Evolutionary conservation across 30 jellyfish, hydroid and myxozoan species (phyloP).

Genomic region (Catostylus mosaicus): DNA sequence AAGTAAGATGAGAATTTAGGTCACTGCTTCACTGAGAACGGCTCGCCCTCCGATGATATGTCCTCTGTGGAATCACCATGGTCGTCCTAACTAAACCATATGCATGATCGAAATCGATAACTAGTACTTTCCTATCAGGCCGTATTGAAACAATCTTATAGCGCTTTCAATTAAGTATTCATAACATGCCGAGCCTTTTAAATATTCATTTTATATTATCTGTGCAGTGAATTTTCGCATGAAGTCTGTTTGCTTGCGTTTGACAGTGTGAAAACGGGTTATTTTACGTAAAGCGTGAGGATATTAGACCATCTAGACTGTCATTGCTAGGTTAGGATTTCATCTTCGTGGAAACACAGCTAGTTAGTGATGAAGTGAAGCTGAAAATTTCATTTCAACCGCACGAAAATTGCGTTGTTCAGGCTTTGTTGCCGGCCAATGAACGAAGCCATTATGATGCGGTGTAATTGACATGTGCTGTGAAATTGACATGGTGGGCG

Average conservation of each 20-base stretch:
- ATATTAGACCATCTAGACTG: not conserved
- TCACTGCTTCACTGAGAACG: not conserved
- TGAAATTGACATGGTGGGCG: constrained; percentile 84
- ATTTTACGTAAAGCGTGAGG: not conserved
- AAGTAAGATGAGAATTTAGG: not conserved
- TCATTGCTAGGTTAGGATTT: not conserved
- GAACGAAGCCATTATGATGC: constrained; percentile 71
- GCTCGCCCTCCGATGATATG: no score
- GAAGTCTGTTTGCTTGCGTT: not conserved
- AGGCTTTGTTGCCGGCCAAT: constrained; percentile 29
- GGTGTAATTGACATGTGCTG: constrained; percentile 82
- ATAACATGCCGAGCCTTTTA: constrained; percentile 60
- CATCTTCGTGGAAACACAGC: constrained; percentile 4
- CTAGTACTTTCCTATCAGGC: not conserved
- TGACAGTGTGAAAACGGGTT: not conserved
- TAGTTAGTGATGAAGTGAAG: constrained; percentile 3
- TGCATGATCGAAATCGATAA: not conserved
- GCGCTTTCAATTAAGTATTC: constrained; percentile 59
- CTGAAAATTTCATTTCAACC: constrained; percentile 22
- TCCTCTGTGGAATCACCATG: no score
- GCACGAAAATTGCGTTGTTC: constrained; percentile 21
- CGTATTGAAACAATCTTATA: constrained; percentile 13
- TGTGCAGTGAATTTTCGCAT: constrained; percentile 25
- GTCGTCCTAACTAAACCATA: no score
- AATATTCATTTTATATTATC: constrained; percentile 50